Base-by-base conservation (phyloP, 2,888 invertebrate species). In the Xylota sylvarum region DNA sequence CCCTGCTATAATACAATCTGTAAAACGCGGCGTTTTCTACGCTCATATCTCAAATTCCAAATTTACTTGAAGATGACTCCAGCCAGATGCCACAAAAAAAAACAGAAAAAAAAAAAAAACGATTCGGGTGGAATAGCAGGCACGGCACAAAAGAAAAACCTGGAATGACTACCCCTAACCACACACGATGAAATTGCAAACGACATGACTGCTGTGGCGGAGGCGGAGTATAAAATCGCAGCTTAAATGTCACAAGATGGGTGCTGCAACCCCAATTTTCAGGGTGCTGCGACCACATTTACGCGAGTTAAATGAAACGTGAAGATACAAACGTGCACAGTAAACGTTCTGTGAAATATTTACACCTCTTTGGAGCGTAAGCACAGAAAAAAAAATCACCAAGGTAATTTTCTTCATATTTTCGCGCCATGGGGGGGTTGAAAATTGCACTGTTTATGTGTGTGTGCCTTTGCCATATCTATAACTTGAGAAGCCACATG, bases 271-370 rank as follows among this genome's bases (percentile, higher is more conserved):
- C 82, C 77, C 82, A 82, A 86, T 82, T 86, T 82, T 62, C 69
- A 74, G 60, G 76, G 70, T 76, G 76, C 81, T 48, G 78, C 82
- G 82, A 86, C 82, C 86, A 73, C 86, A 73, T 86, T 86, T 86
- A 86, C 69, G 82, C 62, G 77, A 86, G 77, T 86, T 86, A 82
- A 86, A 86, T 86, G 86, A 86, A 86, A 78, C 82, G 82, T 82
- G 43, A 82, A 86, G 82, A 86, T 86, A 82, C 82, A 86, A 86
- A 86, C 77, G 73, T 62, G 76, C 69, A 60, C 50, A 43, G 82
- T 82, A 78, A 86, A 82, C 82, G 86, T 86, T 77, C 86, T 78
- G 86, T 78, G 86, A 82, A 82, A 86, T 82, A 82, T 86, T 86
- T 86, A 82, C 86, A 86, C 86, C 82, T 82, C 56, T 43, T 73